phyloP scores from a whole-genome alignment of 2,797 vertebrate genomes.

The Rhincodon typus region DNA sequence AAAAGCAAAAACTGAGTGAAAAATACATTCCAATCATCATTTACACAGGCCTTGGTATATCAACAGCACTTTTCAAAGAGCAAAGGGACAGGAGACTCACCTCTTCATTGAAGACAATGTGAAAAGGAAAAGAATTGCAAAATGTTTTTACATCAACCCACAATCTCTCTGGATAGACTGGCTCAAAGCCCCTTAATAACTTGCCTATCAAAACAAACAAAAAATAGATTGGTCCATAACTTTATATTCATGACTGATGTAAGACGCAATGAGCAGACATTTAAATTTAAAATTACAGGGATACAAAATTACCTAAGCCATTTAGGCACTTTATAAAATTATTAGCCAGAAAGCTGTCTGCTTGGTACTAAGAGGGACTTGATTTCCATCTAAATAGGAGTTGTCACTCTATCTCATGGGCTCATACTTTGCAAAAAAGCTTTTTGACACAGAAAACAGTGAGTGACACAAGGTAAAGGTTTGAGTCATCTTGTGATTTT shows the following conservation, averaged over 20 bases:
- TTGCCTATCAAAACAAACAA: slow-evolving; percentile 53
- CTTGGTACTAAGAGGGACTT: not conserved
- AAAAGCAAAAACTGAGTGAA: not conserved
- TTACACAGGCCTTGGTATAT: not conserved
- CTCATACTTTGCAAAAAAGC: not conserved
- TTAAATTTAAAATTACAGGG: not conserved
- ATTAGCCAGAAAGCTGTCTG: not conserved
- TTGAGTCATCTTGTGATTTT: not conserved
- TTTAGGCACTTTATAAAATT: not conserved
- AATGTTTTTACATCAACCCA: slow-evolving; percentile 65
- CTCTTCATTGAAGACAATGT: slow-evolving; percentile 71
- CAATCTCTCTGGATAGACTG: slow-evolving; percentile 60
- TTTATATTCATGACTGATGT: not conserved
- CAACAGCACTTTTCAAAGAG: not conserved
- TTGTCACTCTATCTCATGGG: not conserved
- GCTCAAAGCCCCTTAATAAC: slow-evolving; percentile 59
- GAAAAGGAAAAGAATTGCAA: slow-evolving; percentile 69
- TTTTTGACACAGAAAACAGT: not conserved
- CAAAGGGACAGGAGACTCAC: slow-evolving; percentile 46
- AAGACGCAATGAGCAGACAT: not conserved
- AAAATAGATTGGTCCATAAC: too few relatives aligned
- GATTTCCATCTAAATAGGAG: not conserved
- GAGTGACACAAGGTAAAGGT: not conserved
- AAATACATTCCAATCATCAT: not conserved
- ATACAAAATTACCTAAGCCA: not conserved